These are phyloP conservation scores for Octodonta nipae DNA, from an alignment of 2,888 invertebrate species.

Conservation along the genomic window DNA sequence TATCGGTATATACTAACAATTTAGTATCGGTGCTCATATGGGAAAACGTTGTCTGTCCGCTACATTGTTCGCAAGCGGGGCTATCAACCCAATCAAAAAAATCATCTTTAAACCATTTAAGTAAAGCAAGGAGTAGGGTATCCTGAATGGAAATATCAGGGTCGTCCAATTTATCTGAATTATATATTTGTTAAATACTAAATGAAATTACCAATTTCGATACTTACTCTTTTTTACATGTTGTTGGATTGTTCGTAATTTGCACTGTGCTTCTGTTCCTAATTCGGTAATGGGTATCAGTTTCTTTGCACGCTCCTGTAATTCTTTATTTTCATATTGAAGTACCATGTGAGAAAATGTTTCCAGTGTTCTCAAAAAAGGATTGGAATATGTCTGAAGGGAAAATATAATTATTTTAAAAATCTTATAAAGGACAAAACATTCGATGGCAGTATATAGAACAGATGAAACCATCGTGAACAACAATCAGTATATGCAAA, in stretches of 20 bases:
- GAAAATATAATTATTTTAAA: constrained; percentile 4
- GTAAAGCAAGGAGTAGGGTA: constrained; percentile 61
- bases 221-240: constrained; percentile 41
- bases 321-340: constrained; percentile 51
- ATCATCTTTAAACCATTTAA: constrained; percentile 82
- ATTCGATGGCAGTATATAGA: not conserved
- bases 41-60: constrained; percentile 37
- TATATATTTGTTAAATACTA: not conserved
- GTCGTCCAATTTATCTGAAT: constrained; percentile 21
- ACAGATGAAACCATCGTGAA: not conserved
- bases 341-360: constrained; percentile 23
- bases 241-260: constrained; percentile 48
- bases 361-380: constrained; percentile 26
- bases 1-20: constrained; percentile 36
- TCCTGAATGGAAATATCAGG: constrained; percentile 45
- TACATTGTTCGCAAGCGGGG: constrained; percentile 60
- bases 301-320: constrained; percentile 50
- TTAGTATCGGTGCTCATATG: constrained; percentile 32
- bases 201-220: not conserved
- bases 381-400: constrained; percentile 23
- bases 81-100: constrained; percentile 88
- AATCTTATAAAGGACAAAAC: not conserved
- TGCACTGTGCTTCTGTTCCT: constrained; percentile 48
- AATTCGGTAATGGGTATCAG: constrained; percentile 56
- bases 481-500: too few relatives aligned